phyloP scores from a whole-genome alignment of 2,888 invertebrate genomes.

The Agrochola litura region DNA sequence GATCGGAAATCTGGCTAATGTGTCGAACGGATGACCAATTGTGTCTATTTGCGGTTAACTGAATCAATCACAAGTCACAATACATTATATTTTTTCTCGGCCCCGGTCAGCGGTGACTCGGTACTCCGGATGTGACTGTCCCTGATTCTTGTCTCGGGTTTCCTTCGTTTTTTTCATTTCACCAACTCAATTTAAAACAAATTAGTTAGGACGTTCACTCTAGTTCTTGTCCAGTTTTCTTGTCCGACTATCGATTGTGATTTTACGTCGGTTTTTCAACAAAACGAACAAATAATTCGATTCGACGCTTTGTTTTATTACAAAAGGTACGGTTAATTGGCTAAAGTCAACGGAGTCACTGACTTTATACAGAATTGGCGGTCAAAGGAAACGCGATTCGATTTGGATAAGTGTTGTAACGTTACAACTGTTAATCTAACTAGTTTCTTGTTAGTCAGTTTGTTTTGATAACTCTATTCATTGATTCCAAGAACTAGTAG shows the following conservation, averaged over 20 bases:
- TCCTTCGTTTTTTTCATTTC: constrained; percentile 75
- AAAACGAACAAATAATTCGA: constrained; percentile 71
- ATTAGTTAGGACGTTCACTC: constrained; percentile 81
- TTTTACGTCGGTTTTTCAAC: constrained; percentile 65
- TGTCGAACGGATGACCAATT: constrained; percentile 72
- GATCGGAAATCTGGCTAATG: constrained; percentile 52
- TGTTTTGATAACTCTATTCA: constrained; percentile 61
- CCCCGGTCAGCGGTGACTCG: constrained; percentile 67
- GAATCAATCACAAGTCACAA: constrained; percentile 77
- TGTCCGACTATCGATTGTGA: constrained; percentile 62
- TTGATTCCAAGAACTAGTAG: constrained; percentile 46
- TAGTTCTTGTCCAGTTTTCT: constrained; percentile 71
- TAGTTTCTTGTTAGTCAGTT: constrained; percentile 63
- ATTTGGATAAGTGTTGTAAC: constrained; percentile 67
- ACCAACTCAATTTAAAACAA: constrained; percentile 83
- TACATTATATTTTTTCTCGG: constrained; percentile 66
- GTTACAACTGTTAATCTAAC: constrained; percentile 66
- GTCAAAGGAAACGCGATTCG: constrained; percentile 76
- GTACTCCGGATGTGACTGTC: constrained; percentile 82
- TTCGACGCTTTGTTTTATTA: constrained; percentile 69
- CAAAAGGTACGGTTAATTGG: constrained; percentile 76
- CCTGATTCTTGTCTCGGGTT: constrained; percentile 65
- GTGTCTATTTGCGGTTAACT: constrained; percentile 78
- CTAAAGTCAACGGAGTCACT: constrained; percentile 71
- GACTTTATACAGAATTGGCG: constrained; percentile 69